Conservation (phyloP, 1,140 invertebrate species). For the Lepidurus arcticus region DNA sequence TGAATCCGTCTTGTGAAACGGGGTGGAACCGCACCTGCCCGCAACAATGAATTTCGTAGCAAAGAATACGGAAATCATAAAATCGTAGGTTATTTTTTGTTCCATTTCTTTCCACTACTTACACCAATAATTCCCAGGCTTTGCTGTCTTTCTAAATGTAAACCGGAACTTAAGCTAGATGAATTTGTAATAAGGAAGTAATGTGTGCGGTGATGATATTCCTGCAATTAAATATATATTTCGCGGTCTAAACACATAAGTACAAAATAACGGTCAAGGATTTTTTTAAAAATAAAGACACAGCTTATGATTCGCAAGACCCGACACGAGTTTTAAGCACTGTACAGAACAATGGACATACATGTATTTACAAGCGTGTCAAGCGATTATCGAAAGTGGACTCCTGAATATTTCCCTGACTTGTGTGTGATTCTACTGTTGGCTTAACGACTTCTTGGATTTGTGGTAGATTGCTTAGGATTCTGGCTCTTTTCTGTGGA, state of each 20-base stretch:
- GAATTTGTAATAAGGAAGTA: no score
- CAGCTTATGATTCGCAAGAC: background rate
- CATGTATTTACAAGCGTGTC: background rate
- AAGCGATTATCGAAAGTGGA: background rate
- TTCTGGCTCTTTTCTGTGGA: conserved; percentile 25
- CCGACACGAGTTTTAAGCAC: background rate
- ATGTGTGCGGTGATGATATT: background rate
- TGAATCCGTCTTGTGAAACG: no score
- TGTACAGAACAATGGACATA: background rate
- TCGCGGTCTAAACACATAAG: background rate
- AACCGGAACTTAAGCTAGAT: no score
- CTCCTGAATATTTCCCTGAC: background rate
- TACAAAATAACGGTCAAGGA: background rate
- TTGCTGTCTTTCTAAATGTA: no score
- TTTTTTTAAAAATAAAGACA: background rate
- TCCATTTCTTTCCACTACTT: no score
- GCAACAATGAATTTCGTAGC: no score
- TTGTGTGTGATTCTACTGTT: background rate
- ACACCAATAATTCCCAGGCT: no score
- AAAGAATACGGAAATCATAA: no score
- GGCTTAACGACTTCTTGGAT: background rate
- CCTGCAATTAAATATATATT: background rate
- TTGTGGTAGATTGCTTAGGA: background rate
- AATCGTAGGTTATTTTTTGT: no score
- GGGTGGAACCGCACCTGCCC: no score